These are phyloP conservation scores for Achroia grisella DNA, from an alignment of 1,140 invertebrate genomes.

Conservation along the genomic window DNA sequence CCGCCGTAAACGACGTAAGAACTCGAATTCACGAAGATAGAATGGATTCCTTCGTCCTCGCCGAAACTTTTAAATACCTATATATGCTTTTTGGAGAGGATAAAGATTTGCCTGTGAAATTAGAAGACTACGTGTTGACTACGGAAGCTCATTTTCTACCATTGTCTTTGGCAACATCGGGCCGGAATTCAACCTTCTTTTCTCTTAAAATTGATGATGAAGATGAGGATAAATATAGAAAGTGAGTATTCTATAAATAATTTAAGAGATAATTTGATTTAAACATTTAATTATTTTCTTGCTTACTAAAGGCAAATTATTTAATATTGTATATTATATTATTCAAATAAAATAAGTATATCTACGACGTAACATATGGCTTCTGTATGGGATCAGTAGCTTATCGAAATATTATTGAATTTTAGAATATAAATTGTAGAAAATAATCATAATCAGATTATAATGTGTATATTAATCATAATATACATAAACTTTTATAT, in stretches of 20 bases:
- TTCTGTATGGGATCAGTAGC: too few species aligned
- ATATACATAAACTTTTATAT: too few species aligned
- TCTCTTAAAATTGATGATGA: slow-evolving; percentile 48
- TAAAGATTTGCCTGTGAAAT: slow-evolving; percentile 88
- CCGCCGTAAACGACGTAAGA: slow-evolving; percentile 96
- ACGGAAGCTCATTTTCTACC: slow-evolving; percentile 98
- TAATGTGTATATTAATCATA: too few species aligned
- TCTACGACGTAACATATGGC: too few species aligned
- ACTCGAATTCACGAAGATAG: slow-evolving; percentile 93
- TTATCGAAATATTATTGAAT: too few species aligned
- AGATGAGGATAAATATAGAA: slow-evolving; percentile 76
- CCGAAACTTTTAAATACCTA: slow-evolving; percentile 98
- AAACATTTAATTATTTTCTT: too few species aligned
- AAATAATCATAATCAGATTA: too few species aligned
- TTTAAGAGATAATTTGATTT: too few species aligned
- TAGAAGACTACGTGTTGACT: slow-evolving; percentile 98
- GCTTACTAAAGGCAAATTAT: too few species aligned
- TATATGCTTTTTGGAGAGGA: slow-evolving; percentile 95
- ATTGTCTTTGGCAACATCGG: slow-evolving; percentile 78
- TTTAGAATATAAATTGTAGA: too few species aligned
- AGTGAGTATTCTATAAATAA: slow-evolving; percentile 69
- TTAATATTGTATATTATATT: too few species aligned
- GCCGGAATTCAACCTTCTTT: slow-evolving; percentile 39
- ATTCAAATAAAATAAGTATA: too few species aligned
- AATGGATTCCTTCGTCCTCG: slow-evolving; percentile 98